Conservation (phyloP, 2,888 invertebrate species). For the Oligia strigilis region DNA sequence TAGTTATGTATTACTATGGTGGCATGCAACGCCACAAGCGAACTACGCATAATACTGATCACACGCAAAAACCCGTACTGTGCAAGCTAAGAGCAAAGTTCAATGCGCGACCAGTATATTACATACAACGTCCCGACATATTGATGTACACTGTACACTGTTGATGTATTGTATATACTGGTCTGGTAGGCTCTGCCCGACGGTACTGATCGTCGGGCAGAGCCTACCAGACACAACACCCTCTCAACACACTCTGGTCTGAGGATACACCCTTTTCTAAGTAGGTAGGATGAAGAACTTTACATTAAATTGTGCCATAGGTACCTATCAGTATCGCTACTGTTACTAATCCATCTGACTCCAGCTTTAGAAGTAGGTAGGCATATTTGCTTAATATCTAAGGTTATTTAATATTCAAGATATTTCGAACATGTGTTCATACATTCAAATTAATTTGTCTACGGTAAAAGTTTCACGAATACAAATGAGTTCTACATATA, state of each 20-base stretch:
- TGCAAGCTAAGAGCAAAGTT: no score
- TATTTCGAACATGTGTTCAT: slow-evolving; percentile 39
- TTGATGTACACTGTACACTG: no score
- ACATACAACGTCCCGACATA: background rate
- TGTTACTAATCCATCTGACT: background rate
- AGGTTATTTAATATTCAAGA: slow-evolving; percentile 20
- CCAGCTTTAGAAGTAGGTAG: background rate
- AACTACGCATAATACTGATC: no score
- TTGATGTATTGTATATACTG: no score
- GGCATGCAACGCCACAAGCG: no score
- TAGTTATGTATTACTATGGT: no score
- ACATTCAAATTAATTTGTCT: slow-evolving; percentile 51
- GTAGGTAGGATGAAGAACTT: background rate
- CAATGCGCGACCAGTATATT: no score
- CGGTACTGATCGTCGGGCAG: no score
- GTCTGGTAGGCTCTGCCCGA: no score
- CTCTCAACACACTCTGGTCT: background rate
- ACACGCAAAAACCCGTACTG: no score
- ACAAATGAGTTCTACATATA: slow-evolving; percentile 36
- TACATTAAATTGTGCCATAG: background rate
- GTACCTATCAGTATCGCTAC: background rate
- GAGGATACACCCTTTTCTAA: background rate
- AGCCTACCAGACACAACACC: no score
- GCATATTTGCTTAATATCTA: background rate
- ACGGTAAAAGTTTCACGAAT: slow-evolving; percentile 32